A percentile compares a stretch with the other conserved stretches of the same genome.
phyloP scores from a whole-genome alignment of 1,140 invertebrate species.

The Drosophila grimshawi region DNA sequence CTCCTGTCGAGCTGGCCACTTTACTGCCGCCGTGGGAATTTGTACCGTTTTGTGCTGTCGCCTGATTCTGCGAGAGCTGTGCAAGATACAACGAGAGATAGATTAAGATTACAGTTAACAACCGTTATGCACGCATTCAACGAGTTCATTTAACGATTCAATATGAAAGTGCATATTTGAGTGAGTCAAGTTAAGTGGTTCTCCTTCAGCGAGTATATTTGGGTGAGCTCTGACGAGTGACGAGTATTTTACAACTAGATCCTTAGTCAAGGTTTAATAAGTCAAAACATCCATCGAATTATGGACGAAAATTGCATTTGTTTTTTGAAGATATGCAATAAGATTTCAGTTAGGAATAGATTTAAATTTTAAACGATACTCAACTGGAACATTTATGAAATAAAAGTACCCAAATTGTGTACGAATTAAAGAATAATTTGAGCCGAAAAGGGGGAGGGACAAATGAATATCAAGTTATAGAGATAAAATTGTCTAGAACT shows the following conservation, averaged over 20 bases:
- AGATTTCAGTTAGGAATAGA: too few species aligned
- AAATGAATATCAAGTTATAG: background rate
- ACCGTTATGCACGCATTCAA: background rate
- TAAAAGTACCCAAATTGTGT: too few species aligned
- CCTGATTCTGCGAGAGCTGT: conserved; percentile 80
- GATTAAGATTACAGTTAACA: background rate
- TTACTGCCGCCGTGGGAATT: conserved; percentile 80
- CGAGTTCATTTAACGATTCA: conserved; percentile 7
- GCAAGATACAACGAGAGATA: background rate
- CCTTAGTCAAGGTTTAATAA: too few species aligned
- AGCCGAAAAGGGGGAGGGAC: too few species aligned
- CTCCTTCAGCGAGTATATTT: background rate
- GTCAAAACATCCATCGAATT: too few species aligned
- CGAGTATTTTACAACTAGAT: too few species aligned
- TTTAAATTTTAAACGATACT: too few species aligned
- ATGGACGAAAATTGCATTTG: too few species aligned
- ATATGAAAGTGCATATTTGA: background rate
- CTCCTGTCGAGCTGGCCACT: conserved; percentile 49
- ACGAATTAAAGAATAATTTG: too few species aligned
- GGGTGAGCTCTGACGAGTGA: background rate
- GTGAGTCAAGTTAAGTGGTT: background rate
- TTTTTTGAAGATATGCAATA: too few species aligned
- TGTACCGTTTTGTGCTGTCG: conserved; percentile 84
- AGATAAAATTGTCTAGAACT: too few species aligned
- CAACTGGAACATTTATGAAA: too few species aligned